Base-by-base conservation (phyloP, 2,888 invertebrate genomes). In the Heteromyza rotundicornis region DNA sequence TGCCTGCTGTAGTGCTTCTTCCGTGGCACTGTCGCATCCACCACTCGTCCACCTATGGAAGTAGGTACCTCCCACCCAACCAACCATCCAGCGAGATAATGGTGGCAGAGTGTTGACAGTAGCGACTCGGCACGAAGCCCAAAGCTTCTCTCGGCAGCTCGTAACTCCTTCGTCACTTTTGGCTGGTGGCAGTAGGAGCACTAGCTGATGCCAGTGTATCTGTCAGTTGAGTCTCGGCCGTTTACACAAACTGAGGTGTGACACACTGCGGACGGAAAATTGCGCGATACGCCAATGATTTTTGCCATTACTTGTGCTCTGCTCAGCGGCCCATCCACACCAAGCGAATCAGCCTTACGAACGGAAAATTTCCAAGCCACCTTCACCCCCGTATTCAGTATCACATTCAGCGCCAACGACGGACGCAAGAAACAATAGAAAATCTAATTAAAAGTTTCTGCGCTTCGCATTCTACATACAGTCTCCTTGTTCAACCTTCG, bases 161-260 rank as follows among this genome's bases (percentile, higher is more conserved):
- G n/a, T 3, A 22, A 57, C 53, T 55, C 36, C 23, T 36, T 12
- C 51, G 50, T 27, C 36, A 23, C 27, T 12, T 16, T 44, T 40
- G 51, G 51, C 56, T 24, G 32, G 32, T 57, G 50, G 24, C 32
- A 59, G 59, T 49, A 44, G 3, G 10, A 22, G 49, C 49, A 19
- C 10, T 10, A 52, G 32, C 57, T 44, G 54, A 52, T 40, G 49
- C 27, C 54, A 52, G 57, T 55, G 51, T 51, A 19, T n/a, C 64
- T 62, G 22, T 73, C 75, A 81, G 82, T 81, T 78, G 78, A 79
- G 79, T 74, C 75, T 80, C 73, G 78, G 74, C 79, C 76, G 78
- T 78, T 71, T 69, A 72, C 73, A 72, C 67, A 72, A 72, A 69
- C 73, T 72, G 71, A 77, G 72, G 80, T 77, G 80, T 74, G 74